These are phyloP conservation scores for Drosophila yakuba DNA, from an alignment of 1,140 invertebrate species.

Conservation along the genomic window DNA sequence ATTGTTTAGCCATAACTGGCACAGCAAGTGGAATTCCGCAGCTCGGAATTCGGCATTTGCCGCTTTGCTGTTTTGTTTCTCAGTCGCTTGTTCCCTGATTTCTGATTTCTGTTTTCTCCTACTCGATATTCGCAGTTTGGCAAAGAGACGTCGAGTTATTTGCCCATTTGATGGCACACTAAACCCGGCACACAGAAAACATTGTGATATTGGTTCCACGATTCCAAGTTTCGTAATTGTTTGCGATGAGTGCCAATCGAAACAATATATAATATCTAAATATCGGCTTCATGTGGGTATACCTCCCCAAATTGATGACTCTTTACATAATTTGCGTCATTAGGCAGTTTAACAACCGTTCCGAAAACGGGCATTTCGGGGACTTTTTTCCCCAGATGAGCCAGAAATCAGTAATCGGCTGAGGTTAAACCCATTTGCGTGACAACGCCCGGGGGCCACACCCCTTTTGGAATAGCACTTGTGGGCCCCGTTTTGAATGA, in stretches of 20 bases:
- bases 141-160: conserved; percentile 73
- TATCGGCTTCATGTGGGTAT: neutral
- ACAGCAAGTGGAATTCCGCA: conserved; percentile 55
- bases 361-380: neutral
- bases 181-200: conserved; percentile 22
- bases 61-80: conserved; percentile 34
- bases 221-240: neutral
- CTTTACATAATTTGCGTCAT: neutral
- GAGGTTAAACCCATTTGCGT: conserved; percentile 18
- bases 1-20: conserved; percentile 74
- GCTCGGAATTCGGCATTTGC: conserved; percentile 56
- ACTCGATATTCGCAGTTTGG: conserved; percentile 57
- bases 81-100: conserved; percentile 33
- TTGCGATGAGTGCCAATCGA: neutral
- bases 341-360: neutral
- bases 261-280: neutral
- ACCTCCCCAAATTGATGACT: neutral
- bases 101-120: conserved; percentile 65
- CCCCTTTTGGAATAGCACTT: conserved; percentile 41
- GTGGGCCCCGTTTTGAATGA: conserved; percentile 37
- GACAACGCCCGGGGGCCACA: conserved; percentile 31
- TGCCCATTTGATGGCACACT: conserved; percentile 57
- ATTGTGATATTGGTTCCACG: conserved; percentile 2
- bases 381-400: neutral
- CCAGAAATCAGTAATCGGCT: conserved; percentile 1